Evolutionary conservation across 1,140 invertebrate genomes (phyloP), one percentile per base, ranked within the genome.

Genomic region (Trachymyrmex cornetzi): DNA sequence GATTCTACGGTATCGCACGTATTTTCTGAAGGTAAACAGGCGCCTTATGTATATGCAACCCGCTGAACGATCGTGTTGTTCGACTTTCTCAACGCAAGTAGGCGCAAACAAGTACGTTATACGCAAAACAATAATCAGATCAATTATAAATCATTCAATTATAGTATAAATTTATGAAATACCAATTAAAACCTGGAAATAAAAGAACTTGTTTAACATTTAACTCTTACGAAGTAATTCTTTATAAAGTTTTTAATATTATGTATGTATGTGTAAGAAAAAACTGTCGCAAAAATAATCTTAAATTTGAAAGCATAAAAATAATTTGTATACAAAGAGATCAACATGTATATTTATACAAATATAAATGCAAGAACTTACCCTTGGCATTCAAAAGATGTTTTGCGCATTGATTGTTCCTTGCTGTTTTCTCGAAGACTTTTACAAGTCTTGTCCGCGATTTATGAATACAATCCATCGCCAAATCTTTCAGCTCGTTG

Each of bases 1-100:
- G 16, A 44, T 38, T 14, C 22, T 4, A 14, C 14, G 2, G 1
- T 24, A 24, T 24, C 22, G 38, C 24, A 14, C 4, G 24, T 0
- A 12, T 24, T 44, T 44, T 27, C 9, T 6, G 63, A 84, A 77
- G 61, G 69, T 63, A 34, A 80, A 44, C 19, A 19, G 1, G 57
- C 87, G 77, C 75, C 88, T 89, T 80, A 2, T n/a, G 22, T 3
- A 22, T 53, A 91, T 88, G 89, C 84, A 90, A 86, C 87, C 90
- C 14, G 75, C 22, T 66, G 19, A n/a, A 24, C 85, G 44, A 82
- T 50, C 63, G 9, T 57, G 85, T 57, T 61, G 48, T 30, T 66
- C 16, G 14, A 12, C 7, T 14, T 59, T 87, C 50, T 63, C n/a
- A 7, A 9, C 16, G 27, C 57, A n/a, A 48, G 7, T 63, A 84